phyloP scores from a whole-genome alignment of 2,888 invertebrate genomes.

The Entomobrya multifasciata region DNA sequence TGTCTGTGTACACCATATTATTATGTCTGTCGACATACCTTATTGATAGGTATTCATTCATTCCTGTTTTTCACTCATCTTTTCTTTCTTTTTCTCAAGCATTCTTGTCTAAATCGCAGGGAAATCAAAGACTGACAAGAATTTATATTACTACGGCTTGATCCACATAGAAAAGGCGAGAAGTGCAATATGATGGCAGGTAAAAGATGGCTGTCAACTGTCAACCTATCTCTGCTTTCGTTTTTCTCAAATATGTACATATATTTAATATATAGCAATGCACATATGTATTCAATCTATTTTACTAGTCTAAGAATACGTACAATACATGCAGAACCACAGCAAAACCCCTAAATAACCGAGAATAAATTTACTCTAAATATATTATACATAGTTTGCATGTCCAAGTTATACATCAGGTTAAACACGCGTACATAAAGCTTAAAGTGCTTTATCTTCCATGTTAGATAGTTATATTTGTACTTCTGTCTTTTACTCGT shows the following conservation, averaged over 20 bases:
- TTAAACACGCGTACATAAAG: no score
- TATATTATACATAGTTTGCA: no score
- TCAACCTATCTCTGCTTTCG: conserved; percentile 14
- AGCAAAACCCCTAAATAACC: no score
- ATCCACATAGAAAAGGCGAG: conserved; percentile 26
- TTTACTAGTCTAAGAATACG: no score
- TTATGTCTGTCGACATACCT: not conserved
- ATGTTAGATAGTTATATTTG: not conserved
- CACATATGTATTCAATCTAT: not conserved
- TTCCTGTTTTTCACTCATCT: conserved; percentile 9
- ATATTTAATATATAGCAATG: conserved; percentile 26
- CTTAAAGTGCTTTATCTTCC: not conserved
- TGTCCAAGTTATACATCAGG: no score
- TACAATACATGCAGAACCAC: not conserved
- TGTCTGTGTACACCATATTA: not conserved
- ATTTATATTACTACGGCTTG: conserved; percentile 32
- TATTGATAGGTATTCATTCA: conserved; percentile 11
- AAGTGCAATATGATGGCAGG: conserved; percentile 47
- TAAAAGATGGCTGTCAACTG: conserved; percentile 50
- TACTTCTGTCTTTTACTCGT: not conserved
- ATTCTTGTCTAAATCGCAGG: conserved; percentile 23
- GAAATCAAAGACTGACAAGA: conserved; percentile 50
- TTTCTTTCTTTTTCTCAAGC: no score
- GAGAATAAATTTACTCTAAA: no score
- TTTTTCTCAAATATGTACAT: conserved; percentile 14